phyloP scores from a whole-genome alignment of 2,888 invertebrate species.

The Pheosia gnoma region DNA sequence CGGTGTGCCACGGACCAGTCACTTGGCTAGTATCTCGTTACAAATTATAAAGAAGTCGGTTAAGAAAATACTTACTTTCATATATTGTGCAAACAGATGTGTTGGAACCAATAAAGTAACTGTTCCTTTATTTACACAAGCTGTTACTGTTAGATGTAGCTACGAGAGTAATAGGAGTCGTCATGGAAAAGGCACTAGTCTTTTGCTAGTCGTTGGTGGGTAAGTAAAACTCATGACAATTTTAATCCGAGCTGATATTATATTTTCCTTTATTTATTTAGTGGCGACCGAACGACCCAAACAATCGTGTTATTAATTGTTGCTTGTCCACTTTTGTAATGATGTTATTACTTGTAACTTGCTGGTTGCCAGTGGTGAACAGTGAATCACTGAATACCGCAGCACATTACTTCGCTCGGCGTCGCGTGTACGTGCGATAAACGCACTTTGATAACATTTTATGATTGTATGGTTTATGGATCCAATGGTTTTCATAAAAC shows the following conservation, averaged over 20 bases:
- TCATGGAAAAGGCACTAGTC: background rate
- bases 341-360: background rate
- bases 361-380: background rate
- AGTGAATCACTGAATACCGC: background rate
- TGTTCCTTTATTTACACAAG: conserved; percentile 14
- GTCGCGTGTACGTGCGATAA: conserved; percentile 17
- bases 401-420: background rate
- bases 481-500: conserved; percentile 1
- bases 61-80: background rate
- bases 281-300: background rate
- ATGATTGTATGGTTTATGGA: conserved; percentile 24
- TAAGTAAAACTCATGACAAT: background rate
- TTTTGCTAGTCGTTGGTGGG: background rate
- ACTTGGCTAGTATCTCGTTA: too few relatives aligned
- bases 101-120: conserved; percentile 59
- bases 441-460: conserved; percentile 38
- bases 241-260: too few relatives aligned
- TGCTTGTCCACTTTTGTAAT: background rate
- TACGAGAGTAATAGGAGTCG: background rate
- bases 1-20: too few relatives aligned
- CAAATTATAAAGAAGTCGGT: too few relatives aligned
- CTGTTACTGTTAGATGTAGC: background rate
- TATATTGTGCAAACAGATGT: conserved; percentile 42
- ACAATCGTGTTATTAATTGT: background rate
- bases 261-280: background rate